These are phyloP conservation scores for Drosophila siamana DNA, from an alignment of 2,888 invertebrate species.

Conservation along the genomic window DNA sequence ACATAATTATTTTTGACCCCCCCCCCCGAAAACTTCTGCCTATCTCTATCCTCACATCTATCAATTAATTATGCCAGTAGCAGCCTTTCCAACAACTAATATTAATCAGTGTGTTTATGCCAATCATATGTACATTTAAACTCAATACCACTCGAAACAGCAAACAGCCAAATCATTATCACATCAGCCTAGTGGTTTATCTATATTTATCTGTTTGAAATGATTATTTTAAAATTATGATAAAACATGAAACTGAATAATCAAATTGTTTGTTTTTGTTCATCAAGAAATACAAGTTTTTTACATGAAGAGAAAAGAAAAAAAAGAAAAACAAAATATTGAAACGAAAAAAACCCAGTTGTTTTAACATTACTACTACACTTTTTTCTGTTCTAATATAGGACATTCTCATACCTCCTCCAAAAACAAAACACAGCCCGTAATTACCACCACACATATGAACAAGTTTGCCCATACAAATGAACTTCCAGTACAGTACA, in stretches of 20 bases:
- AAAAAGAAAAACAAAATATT: constrained; percentile 63
- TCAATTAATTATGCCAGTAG: constrained; percentile 32
- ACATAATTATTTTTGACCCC: constrained; percentile 12
- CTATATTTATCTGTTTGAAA: constrained; percentile 72
- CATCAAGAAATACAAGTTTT: constrained; percentile 75
- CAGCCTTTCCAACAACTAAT: constrained; percentile 42
- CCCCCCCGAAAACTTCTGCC: neutral
- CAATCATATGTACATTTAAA: constrained; percentile 21
- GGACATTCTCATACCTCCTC: constrained; percentile 22
- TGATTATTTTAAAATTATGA: constrained; percentile 73
- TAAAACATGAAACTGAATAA: constrained; percentile 66
- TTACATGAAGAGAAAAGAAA: constrained; percentile 69
- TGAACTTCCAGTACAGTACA: constrained; percentile 54
- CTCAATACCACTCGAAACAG: constrained; percentile 8
- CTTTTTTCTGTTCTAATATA: constrained; percentile 17
- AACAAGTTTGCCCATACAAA: constrained; percentile 30
- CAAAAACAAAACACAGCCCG: constrained; percentile 11
- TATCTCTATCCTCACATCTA: neutral
- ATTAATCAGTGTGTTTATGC: constrained; percentile 21
- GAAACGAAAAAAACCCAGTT: constrained; percentile 63
- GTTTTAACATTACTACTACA: constrained; percentile 65
- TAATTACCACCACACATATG: constrained; percentile 10
- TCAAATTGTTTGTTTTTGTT: constrained; percentile 79
- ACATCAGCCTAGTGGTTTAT: constrained; percentile 50
- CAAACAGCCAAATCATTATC: constrained; percentile 28